Evolutionary conservation across 2,888 invertebrate species (phyloP).

Genomic region (Catonia carolina): DNA sequence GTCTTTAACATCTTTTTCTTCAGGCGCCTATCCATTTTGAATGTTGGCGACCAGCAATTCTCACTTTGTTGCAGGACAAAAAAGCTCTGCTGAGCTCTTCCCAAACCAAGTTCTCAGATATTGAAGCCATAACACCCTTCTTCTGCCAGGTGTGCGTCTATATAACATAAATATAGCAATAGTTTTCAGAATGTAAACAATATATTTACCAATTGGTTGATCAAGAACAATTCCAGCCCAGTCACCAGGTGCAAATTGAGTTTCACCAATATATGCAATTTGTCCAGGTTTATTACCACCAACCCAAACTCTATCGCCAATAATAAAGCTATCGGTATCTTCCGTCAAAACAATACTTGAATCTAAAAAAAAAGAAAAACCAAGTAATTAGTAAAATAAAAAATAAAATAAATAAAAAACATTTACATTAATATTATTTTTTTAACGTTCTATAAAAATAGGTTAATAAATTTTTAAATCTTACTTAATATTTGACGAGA

Average conservation of each 20-base stretch:
- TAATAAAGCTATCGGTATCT: slow-evolving; percentile 91
- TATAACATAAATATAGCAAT: no score
- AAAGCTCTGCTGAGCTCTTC: no score
- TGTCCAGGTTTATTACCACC: slow-evolving; percentile 86
- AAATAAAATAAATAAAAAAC: background rate
- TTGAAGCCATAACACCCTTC: no score
- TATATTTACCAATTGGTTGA: slow-evolving; percentile 81
- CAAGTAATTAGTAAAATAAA: no score
- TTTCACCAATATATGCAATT: slow-evolving; percentile 90
- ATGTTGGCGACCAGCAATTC: no score
- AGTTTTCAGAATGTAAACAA: no score
- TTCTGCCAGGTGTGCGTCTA: no score
- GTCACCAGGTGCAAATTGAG: slow-evolving; percentile 95
- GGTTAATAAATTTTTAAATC: background rate
- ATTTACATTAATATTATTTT: background rate
- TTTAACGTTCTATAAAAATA: background rate
- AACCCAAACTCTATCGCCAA: slow-evolving; percentile 92
- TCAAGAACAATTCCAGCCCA: slow-evolving; percentile 98
- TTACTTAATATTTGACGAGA: no score
- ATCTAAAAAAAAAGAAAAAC: slow-evolving; percentile 51
- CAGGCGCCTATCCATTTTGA: no score
- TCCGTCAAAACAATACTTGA: slow-evolving; percentile 76
- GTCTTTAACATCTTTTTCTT: no score
- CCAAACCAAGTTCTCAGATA: no score
- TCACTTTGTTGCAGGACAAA: no score